Evolutionary conservation across 2,888 invertebrate genomes (phyloP), one percentile per base, ranked within the genome.

Genomic region (Microctonus brassicae): DNA sequence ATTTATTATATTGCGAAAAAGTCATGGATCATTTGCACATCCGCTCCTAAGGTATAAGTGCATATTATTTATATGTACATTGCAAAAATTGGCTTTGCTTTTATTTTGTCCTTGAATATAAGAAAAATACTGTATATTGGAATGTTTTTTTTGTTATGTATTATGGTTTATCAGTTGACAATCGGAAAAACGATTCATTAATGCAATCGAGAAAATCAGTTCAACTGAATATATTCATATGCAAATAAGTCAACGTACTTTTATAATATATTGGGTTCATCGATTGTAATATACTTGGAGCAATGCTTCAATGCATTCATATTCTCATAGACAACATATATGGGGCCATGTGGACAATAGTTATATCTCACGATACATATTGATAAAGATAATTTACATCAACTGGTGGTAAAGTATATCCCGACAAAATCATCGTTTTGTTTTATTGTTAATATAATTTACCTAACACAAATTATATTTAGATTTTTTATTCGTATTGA

Each of bases 21-120:
- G 33, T n/a, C 58, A 34, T 58, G 34, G 58, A 58, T 58, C 58
- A 58, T 17, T 33, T 10, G n/a, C 33, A 58, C 13, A 17, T 58
- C 17, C 47, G 5, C 34, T 20, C 7, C 34, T 58, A 33, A 1
- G 34, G 34, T 34, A 26, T 55, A 55, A n/a, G 26, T 4, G 5
- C 13, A 26, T 9, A 26, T 29, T 13, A 24, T 55, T 10, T n/a
- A n/a, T 13, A 29, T 58, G 2, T 58, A 29, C 33, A 34, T 29
- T 58, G 58, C n/a, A 33, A 9, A 34, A 58, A 34, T 34, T 29
- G n/a, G 58, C 58, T 58, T 58, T 7, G 58, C 29, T 33, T 47
- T n/a, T 34, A 34, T 34, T 3, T 58, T n/a, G 58, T 29, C 58
- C 20, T 47, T 7, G 20, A 17, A 17, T 47, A 47, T 17, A 47